Conservation (phyloP, 2,888 invertebrate genomes). For the Coremacera marginata region DNA sequence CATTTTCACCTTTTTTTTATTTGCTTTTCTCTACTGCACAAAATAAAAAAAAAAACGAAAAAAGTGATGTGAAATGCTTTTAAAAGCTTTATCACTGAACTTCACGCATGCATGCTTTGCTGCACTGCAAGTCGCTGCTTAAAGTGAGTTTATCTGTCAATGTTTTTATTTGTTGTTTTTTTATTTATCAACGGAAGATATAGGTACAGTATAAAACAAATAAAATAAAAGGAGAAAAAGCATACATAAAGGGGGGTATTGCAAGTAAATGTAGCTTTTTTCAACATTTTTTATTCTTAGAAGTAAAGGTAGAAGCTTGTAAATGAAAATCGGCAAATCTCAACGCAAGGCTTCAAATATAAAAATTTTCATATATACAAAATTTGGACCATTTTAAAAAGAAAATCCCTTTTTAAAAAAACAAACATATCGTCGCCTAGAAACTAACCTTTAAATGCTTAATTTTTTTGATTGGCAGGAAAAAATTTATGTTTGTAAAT, state of each 20-base stretch:
- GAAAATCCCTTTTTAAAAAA: no score
- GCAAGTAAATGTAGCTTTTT: neutral
- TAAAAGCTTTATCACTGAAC: slow-evolving; percentile 32
- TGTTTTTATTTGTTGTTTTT: neutral
- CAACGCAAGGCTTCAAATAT: no score
- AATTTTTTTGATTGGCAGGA: no score
- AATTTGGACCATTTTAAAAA: no score
- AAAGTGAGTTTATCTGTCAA: slow-evolving; percentile 36
- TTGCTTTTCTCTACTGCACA: neutral
- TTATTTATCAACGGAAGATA: no score
- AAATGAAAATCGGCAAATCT: no score
- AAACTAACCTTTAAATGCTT: no score
- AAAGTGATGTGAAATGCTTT: slow-evolving; percentile 15
- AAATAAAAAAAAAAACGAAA: neutral
- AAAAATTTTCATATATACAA: no score
- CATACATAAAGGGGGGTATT: neutral
- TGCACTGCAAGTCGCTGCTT: slow-evolving; percentile 20
- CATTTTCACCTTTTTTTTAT: neutral
- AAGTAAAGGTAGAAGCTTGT: no score
- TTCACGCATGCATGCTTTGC: slow-evolving; percentile 35
- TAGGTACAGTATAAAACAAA: neutral
- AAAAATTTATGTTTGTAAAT: no score
- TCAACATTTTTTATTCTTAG: no score
- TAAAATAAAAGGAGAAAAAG: neutral
- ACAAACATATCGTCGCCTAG: no score